Conservation (phyloP, 2,888 invertebrate genomes). For the Macrosiphum euphorbiae region DNA sequence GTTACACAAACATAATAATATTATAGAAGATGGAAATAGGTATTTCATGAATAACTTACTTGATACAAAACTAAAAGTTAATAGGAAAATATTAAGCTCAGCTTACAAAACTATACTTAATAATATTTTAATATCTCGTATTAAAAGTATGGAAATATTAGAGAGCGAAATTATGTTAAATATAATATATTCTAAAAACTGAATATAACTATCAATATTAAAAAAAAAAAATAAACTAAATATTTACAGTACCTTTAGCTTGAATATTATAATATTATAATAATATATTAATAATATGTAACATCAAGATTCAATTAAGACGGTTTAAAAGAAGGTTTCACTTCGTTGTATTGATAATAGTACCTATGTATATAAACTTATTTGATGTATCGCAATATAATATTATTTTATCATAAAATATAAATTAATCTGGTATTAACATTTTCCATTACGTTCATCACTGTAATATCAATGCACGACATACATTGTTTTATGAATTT, state of each 20-base stretch:
- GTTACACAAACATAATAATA: slow-evolving; percentile 32
- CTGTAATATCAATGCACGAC: neutral
- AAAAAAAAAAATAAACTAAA: neutral
- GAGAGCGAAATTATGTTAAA: neutral
- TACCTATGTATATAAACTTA: neutral
- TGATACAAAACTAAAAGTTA: neutral
- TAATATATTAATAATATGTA: neutral
- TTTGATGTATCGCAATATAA: neutral
- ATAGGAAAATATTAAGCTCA: neutral
- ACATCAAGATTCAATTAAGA: neutral
- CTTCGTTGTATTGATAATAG: neutral
- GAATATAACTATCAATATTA: neutral
- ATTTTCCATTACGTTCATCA: slow-evolving; percentile 14
- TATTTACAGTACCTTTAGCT: neutral
- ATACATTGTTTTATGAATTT: neutral
- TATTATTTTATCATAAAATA: neutral
- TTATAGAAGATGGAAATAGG: neutral
- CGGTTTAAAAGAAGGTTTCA: neutral
- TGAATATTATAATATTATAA: neutral
- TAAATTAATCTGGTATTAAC: neutral
- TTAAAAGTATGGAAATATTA: neutral
- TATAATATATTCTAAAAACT: neutral
- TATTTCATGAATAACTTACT: neutral
- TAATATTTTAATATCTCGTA: neutral
- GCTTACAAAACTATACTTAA: neutral